A percentile compares a stretch with the other conserved stretches of the same genome.
phyloP scores from a whole-genome alignment of 2,797 vertebrate species.

The Poeciliopsis presidionis region DNA sequence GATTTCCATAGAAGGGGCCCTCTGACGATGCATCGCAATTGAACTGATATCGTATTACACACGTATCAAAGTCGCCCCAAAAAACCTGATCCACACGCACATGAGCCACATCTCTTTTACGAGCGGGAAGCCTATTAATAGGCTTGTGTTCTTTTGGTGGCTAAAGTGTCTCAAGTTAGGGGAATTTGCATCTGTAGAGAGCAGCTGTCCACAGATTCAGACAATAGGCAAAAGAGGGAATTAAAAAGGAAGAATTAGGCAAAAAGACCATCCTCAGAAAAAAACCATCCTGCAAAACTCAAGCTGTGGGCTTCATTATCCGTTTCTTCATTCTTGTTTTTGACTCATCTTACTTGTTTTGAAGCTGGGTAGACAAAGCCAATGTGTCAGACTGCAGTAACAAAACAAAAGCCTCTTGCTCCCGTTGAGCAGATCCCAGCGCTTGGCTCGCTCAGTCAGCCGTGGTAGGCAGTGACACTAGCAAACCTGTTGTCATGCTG shows the following conservation, averaged over 20 bases:
- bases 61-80: constrained; percentile 81
- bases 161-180: constrained; percentile 77
- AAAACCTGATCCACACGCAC: constrained; percentile 76
- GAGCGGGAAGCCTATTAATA: constrained; percentile 83
- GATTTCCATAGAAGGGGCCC: constrained; percentile 79
- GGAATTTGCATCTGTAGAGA: constrained; percentile 67
- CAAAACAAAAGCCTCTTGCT: constrained; percentile 26
- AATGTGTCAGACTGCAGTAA: constrained; percentile 56
- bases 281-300: constrained; percentile 20
- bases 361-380: constrained; percentile 43
- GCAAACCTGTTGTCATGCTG: constrained; percentile 63
- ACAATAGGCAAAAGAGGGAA: constrained; percentile 42
- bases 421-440: constrained; percentile 3
- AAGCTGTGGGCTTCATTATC: constrained; percentile 32
- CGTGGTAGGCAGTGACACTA: constrained; percentile 36
- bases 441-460: constrained; percentile 16
- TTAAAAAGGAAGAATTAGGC: constrained; percentile 6
- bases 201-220: constrained; percentile 69
- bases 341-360: constrained; percentile 58
- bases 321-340: constrained; percentile 46
- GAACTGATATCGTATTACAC: constrained; percentile 86
- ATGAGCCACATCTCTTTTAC: constrained; percentile 76
- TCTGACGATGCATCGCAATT: constrained; percentile 78
- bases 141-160: constrained; percentile 75
- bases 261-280: constrained; percentile 20